Evolutionary conservation across 2,888 invertebrate species (phyloP), one percentile per base, ranked within the genome.

Genomic region (Dorcus hopei): DNA sequence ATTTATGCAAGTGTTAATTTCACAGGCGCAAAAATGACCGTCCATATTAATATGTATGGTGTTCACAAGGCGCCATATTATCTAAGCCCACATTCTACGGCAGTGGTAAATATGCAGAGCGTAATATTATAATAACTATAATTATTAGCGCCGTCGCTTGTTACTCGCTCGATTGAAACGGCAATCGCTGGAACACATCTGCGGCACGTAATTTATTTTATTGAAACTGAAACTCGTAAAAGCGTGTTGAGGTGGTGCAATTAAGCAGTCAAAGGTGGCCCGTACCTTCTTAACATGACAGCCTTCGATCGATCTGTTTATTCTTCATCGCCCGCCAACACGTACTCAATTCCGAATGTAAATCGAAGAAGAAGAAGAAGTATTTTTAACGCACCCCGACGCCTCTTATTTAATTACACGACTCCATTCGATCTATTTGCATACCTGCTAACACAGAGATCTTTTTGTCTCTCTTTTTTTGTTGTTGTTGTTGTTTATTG

Each of bases 341-440:
- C 52, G 56, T 56, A 55, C 55, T 59, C 56, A 59, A 59, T 59
- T 59, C 56, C 56, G 42, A 59, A 55, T 56, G 55, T 56, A 59
- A 59, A 59, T 41, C 42, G 7, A 16, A 33, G 51, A 51, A 52
- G 49, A 49, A 59, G 56, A 55, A 55, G 47, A 54, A 51, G 49
- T 49, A 52, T 52, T 56, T 56, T 52, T 59, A 56, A 49, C 54
- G 41, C 59, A 52, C 55, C 55, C 53, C 54, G 57, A 43, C 55
- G 58, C 52, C 61, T 61, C 63, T 61, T 59, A 49, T 63, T 63
- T 63, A 63, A 63, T 63, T 63, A 63, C 59, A 63, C 61, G 61
- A 59, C 63, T 61, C 61, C 63, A 59, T 63, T 63, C 59, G 59
- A 47, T 58, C 61, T 58, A 63, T 63, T 61, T 61, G 63, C 63